Evolutionary conservation across 2,113 vertebrate species (phyloP).

Genomic region (Tragelaphus strepsiceros): DNA sequence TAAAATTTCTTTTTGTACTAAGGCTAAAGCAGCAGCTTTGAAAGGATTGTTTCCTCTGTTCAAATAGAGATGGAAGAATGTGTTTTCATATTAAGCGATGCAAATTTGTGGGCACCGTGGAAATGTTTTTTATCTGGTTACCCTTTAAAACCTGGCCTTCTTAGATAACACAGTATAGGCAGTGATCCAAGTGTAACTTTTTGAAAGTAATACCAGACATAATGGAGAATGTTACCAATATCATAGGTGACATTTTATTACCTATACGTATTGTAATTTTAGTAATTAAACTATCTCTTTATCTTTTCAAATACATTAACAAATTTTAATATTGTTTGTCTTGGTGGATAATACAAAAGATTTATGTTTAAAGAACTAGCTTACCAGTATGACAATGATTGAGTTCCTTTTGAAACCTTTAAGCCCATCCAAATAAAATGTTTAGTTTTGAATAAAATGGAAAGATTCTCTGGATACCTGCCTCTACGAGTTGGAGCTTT

Average conservation of each 20-base stretch:
- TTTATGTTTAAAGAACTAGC: background rate
- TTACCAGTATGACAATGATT: background rate
- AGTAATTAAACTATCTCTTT: background rate
- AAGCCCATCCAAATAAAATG: conserved; percentile 9
- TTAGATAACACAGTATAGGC: conserved; percentile 62
- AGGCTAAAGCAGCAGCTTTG: background rate
- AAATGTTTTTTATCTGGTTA: conserved; percentile 54
- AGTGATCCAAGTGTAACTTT: conserved; percentile 22
- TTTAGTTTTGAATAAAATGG: conserved; percentile 53
- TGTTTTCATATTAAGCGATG: conserved; percentile 30
- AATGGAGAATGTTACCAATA: background rate
- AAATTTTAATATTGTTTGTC: background rate
- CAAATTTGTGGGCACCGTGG: background rate
- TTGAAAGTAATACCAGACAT: background rate
- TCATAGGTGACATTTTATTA: background rate
- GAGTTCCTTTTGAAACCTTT: background rate
- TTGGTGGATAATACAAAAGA: background rate
- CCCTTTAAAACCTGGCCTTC: conserved; percentile 55
- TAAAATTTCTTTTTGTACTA: background rate
- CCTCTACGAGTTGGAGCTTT: background rate
- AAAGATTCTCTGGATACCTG: background rate
- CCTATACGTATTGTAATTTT: background rate
- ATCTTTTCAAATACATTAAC: background rate
- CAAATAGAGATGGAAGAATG: background rate
- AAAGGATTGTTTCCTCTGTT: background rate